These are phyloP conservation scores for Parauchenoglanis ngamensis DNA, from an alignment of 2,797 vertebrate species.

Conservation along the genomic window DNA sequence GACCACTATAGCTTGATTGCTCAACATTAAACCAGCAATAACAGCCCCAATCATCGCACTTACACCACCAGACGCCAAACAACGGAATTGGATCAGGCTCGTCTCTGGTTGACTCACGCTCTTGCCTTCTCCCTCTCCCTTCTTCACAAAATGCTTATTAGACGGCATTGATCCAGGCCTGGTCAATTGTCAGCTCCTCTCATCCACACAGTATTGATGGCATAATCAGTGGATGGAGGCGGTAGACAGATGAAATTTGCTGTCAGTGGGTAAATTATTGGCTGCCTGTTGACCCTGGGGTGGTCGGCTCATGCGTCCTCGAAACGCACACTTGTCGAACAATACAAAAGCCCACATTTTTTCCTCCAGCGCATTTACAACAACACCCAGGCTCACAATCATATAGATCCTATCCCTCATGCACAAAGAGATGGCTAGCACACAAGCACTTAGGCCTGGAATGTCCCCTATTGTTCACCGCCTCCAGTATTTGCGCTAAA, in stretches of 20 bases:
- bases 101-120: slow-evolving; percentile 64
- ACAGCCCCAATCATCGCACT: slow-evolving; percentile 98
- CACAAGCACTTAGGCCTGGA: slow-evolving; percentile 21
- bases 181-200: slow-evolving; percentile 99
- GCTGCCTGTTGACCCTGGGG: slow-evolving; percentile 92
- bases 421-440: slow-evolving; percentile 32
- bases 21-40: slow-evolving; percentile 99
- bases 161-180: slow-evolving; percentile 94
- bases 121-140: slow-evolving; percentile 63
- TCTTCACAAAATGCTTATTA: slow-evolving; percentile 97
- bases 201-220: slow-evolving; percentile 97
- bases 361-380: slow-evolving; percentile 38
- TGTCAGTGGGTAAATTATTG: slow-evolving; percentile 97
- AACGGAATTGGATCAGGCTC: slow-evolving; percentile 97
- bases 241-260: slow-evolving; percentile 97
- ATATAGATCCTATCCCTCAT: slow-evolving; percentile 39
- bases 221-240: slow-evolving; percentile 96
- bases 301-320: slow-evolving; percentile 77
- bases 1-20: slow-evolving; percentile 99
- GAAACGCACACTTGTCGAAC: slow-evolving; percentile 43
- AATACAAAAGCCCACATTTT: slow-evolving; percentile 46
- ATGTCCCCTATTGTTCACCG: slow-evolving; percentile 23
- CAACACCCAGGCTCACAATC: slow-evolving; percentile 26
- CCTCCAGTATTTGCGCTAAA: slow-evolving; percentile 37
- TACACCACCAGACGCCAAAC: slow-evolving; percentile 94